Conservation (phyloP, 2,797 vertebrate genomes). For the Silurus lanzhouensis region DNA sequence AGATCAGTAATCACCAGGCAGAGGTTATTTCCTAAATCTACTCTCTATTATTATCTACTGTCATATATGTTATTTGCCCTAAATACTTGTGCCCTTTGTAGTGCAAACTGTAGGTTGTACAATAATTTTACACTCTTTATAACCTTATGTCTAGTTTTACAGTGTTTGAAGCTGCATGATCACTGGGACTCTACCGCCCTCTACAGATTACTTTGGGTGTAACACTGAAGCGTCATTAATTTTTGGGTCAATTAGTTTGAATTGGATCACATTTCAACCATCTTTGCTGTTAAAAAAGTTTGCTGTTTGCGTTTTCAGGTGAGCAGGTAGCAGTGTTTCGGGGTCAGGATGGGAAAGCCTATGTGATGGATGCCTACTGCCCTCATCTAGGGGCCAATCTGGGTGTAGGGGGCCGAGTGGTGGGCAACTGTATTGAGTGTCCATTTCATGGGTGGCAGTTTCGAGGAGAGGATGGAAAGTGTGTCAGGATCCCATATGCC, state of each 20-base stretch:
- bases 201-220: neutral
- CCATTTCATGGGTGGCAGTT: conserved; percentile 86
- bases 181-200: conserved; percentile 24
- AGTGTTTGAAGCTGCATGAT: neutral
- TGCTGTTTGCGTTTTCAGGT: conserved; percentile 60
- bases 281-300: neutral
- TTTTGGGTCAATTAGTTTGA: neutral
- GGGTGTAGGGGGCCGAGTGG: conserved; percentile 75
- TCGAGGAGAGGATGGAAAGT: conserved; percentile 76
- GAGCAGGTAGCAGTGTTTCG: conserved; percentile 76
- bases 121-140: neutral
- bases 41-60: neutral
- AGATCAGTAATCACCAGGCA: neutral
- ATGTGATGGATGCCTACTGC: conserved; percentile 79
- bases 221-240: neutral
- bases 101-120: neutral
- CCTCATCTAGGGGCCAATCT: conserved; percentile 83
- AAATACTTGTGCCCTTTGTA: neutral
- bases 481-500: conserved; percentile 74
- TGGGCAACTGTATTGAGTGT: conserved; percentile 81
- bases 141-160: neutral
- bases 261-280: neutral
- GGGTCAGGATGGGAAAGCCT: conserved; percentile 69
- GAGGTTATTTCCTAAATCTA: too few relatives aligned
- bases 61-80: neutral